A percentile compares a stretch with the other conserved stretches of the same genome.
Conservation (phyloP, 2,888 invertebrate species). For the Salpingus planirostris region DNA sequence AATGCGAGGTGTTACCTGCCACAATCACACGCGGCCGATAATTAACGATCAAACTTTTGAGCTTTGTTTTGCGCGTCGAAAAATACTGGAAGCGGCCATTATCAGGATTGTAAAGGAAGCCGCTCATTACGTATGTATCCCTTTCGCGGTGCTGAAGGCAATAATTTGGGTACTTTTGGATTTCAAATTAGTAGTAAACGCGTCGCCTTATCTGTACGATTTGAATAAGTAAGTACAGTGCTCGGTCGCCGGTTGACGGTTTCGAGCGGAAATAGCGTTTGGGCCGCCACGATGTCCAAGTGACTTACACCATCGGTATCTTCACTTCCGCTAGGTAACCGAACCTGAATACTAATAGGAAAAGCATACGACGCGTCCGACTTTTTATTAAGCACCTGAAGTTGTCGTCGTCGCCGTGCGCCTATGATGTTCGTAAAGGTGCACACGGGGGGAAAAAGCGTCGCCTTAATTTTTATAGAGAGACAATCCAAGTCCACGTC, state of each 20-base stretch:
- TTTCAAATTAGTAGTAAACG: conserved; percentile 11
- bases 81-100: neutral
- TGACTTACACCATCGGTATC: conserved; percentile 34
- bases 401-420: too few relatives aligned
- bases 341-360: conserved; percentile 32
- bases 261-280: conserved; percentile 33
- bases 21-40: too few relatives aligned
- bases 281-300: conserved; percentile 34
- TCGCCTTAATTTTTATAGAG: too few relatives aligned
- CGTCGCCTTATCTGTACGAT: conserved; percentile 15
- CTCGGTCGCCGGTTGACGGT: too few relatives aligned
- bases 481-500: too few relatives aligned
- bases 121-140: conserved; percentile 10
- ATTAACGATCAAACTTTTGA: too few relatives aligned
- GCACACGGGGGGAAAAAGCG: too few relatives aligned
- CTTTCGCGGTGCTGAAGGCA: conserved; percentile 3
- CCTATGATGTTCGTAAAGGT: too few relatives aligned
- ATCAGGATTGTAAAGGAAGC: neutral
- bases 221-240: conserved; percentile 20
- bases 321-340: conserved; percentile 32
- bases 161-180: conserved; percentile 11
- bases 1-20: too few relatives aligned
- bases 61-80: neutral
- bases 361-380: conserved; percentile 13
- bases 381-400: conserved; percentile 15